These are phyloP conservation scores for Pandemis corylana DNA, from an alignment of 2,888 invertebrate species.

Conservation along the genomic window DNA sequence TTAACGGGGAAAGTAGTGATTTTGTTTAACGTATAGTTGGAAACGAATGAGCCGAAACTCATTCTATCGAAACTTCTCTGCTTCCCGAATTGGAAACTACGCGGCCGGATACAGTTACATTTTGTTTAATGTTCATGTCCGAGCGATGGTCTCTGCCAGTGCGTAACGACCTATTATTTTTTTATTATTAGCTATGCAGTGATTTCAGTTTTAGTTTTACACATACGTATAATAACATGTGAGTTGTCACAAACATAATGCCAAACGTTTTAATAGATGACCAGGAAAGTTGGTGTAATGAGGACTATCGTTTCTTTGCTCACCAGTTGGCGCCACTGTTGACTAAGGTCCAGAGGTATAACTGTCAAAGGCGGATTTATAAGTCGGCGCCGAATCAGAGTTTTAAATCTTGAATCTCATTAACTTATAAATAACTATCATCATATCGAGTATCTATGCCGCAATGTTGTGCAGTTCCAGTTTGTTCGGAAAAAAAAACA, in stretches of 20 bases:
- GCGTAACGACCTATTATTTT: not conserved
- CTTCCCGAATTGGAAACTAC: not conserved
- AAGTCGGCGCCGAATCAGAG: too few relatives aligned
- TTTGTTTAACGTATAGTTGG: conserved; percentile 6
- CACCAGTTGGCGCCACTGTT: too few relatives aligned
- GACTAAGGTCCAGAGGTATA: too few relatives aligned
- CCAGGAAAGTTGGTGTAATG: too few relatives aligned
- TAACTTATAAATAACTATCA: too few relatives aligned
- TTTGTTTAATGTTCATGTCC: not conserved
- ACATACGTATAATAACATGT: not conserved
- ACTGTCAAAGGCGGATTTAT: too few relatives aligned
- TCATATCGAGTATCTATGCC: too few relatives aligned
- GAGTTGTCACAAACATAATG: not conserved
- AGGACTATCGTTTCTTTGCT: too few relatives aligned
- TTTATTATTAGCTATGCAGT: not conserved
- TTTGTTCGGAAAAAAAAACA: too few relatives aligned
- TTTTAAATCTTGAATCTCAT: too few relatives aligned
- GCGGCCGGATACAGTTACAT: not conserved
- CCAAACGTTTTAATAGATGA: not conserved
- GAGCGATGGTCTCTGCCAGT: not conserved
- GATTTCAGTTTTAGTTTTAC: not conserved
- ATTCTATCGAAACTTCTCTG: conserved; percentile 8
- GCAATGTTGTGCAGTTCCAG: too few relatives aligned
- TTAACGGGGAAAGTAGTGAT: not conserved
- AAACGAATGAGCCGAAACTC: conserved; percentile 4